Percentiles rank a stretch among this genome's conserved stretches.
Conservation (phyloP, 2,888 invertebrate genomes). For the Cosmorhoe ocellata region DNA sequence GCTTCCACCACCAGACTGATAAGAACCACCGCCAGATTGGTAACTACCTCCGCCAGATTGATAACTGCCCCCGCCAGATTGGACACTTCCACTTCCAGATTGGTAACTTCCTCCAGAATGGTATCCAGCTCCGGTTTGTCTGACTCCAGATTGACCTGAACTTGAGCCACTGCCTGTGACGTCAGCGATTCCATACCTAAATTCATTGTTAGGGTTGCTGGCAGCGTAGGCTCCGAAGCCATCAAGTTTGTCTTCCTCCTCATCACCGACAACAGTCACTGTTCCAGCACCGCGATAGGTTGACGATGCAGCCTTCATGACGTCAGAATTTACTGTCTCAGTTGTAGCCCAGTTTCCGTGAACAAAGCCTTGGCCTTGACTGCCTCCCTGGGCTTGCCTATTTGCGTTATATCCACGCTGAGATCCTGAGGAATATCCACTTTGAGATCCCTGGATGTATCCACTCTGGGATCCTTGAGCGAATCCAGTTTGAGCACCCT, state of each 20-base stretch:
- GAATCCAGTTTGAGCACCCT: conserved; percentile 11
- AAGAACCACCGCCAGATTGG: conserved; percentile 21
- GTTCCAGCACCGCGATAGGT: conserved; percentile 58
- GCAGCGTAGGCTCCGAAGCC: conserved; percentile 69
- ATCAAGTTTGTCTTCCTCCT: conserved; percentile 63
- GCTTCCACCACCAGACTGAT: conserved; percentile 23
- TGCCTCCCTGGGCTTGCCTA: conserved; percentile 32
- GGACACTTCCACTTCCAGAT: conserved; percentile 22
- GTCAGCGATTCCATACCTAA: conserved; percentile 68
- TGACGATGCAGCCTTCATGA: conserved; percentile 68
- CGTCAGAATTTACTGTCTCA: conserved; percentile 72
- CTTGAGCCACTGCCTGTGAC: conserved; percentile 49
- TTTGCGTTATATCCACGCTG: conserved; percentile 16
- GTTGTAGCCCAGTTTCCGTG: conserved; percentile 73
- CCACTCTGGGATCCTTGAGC: conserved; percentile 25
- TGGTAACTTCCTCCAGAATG: background rate
- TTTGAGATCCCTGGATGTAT: conserved; percentile 25
- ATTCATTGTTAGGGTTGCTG: conserved; percentile 66
- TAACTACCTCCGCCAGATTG: conserved; percentile 26
- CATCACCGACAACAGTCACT: conserved; percentile 67
- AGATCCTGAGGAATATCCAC: conserved; percentile 10
- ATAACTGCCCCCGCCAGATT: conserved; percentile 27
- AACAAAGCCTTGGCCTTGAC: conserved; percentile 56
- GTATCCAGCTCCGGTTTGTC: conserved; percentile 3
- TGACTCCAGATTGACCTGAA: conserved; percentile 28